Conservation (phyloP, 2,113 vertebrate species). For the Argyrosomus japonicus region DNA sequence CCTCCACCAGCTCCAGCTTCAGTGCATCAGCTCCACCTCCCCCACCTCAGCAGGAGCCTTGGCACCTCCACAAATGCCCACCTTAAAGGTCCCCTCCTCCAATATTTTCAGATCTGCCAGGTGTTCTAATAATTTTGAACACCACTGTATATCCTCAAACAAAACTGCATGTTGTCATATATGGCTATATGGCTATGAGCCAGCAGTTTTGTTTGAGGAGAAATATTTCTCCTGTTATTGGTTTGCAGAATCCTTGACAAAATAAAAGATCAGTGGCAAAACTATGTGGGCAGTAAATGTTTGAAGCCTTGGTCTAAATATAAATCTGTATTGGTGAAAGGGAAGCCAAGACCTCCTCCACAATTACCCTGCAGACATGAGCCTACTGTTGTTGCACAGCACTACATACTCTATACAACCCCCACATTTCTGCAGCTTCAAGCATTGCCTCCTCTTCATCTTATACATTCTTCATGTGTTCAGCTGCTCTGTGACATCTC, state of each 20-base stretch:
- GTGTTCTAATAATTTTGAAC: too few relatives aligned
- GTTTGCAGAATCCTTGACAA: background rate
- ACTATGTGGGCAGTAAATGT: slow-evolving; percentile 35
- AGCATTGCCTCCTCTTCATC: background rate
- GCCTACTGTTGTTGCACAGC: background rate
- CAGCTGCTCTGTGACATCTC: background rate
- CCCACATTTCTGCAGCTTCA: background rate
- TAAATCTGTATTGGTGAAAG: slow-evolving; percentile 8
- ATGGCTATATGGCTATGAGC: too few relatives aligned
- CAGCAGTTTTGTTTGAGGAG: background rate
- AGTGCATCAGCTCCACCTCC: too few relatives aligned
- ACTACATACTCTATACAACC: background rate
- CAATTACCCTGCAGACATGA: slow-evolving; percentile 26
- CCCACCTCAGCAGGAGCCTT: too few relatives aligned
- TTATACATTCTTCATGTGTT: background rate
- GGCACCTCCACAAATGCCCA: too few relatives aligned
- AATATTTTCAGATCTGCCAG: too few relatives aligned
- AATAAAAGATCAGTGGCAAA: slow-evolving; percentile 19
- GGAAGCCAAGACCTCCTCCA: slow-evolving; percentile 41
- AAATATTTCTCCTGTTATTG: background rate
- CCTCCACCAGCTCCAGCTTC: too few relatives aligned
- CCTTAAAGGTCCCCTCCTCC: too few relatives aligned
- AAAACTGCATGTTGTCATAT: too few relatives aligned
- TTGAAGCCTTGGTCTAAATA: slow-evolving; percentile 41
- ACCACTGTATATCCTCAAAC: too few relatives aligned